Conservation (phyloP, 2,888 invertebrate species). For the Morpho deidamia region DNA sequence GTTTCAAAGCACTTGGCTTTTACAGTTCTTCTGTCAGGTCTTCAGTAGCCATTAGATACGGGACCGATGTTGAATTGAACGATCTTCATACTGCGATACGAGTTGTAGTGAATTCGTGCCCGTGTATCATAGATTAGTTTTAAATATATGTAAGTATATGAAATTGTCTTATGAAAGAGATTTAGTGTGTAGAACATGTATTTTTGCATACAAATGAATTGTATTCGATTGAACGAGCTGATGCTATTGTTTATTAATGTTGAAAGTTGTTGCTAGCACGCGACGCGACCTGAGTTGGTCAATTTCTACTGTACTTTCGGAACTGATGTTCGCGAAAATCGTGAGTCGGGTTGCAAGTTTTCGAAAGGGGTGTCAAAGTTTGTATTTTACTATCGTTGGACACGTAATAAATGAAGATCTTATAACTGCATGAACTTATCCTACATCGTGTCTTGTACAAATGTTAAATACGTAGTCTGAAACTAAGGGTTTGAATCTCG, state of each 20-base stretch:
- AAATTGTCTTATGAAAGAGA: conserved; percentile 53
- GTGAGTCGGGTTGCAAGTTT: conserved; percentile 13
- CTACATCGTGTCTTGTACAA: too few relatives aligned
- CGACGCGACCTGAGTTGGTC: conserved; percentile 13
- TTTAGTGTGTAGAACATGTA: conserved; percentile 56
- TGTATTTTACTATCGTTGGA: too few relatives aligned
- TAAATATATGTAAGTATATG: conserved; percentile 15
- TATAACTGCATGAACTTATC: too few relatives aligned
- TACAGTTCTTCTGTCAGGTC: conserved; percentile 38
- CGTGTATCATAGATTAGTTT: conserved; percentile 37
- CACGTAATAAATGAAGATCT: too few relatives aligned
- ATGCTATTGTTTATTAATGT: conserved; percentile 10
- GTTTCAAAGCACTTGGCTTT: conserved; percentile 48
- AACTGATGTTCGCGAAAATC: neutral
- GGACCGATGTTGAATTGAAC: conserved; percentile 5
- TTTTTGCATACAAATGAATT: conserved; percentile 51
- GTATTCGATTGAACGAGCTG: conserved; percentile 18
- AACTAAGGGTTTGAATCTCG: too few relatives aligned
- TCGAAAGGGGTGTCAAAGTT: conserved; percentile 6
- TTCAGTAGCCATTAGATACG: conserved; percentile 37
- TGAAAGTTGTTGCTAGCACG: conserved; percentile 8
- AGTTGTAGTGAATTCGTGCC: conserved; percentile 30
- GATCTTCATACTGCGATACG: conserved; percentile 2
- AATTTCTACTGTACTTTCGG: neutral
- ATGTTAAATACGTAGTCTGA: too few relatives aligned